These are phyloP conservation scores for Montipora efflorescens DNA, from an alignment of 64 coral and sea anemone species.

Conservation along the genomic window DNA sequence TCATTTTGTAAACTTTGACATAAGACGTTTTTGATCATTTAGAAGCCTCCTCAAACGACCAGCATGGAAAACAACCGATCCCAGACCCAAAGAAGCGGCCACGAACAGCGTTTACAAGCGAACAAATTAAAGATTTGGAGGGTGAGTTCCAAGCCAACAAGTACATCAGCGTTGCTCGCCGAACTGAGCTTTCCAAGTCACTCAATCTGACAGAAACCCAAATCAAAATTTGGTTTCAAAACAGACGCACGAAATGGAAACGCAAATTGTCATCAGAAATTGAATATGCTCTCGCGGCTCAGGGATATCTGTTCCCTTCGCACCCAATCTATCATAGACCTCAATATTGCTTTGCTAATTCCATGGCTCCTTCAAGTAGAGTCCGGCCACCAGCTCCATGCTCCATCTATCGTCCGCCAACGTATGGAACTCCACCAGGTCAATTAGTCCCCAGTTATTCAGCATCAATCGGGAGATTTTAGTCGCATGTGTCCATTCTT, in stretches of 20 bases:
- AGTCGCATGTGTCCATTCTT: neutral
- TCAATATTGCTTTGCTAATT: neutral
- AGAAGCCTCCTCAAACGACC: neutral
- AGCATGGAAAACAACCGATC: neutral
- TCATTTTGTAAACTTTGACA: neutral
- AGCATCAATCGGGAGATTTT: no score
- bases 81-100: constrained; percentile 76
- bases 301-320: constrained; percentile 72
- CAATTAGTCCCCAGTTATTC: neutral
- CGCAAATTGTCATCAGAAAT: constrained; percentile 86
- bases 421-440: neutral
- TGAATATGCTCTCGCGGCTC: constrained; percentile 72
- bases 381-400: neutral
- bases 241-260: constrained; percentile 97
- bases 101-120: constrained; percentile 87
- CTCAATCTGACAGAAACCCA: constrained; percentile 90
- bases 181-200: constrained; percentile 87
- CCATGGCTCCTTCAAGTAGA: neutral
- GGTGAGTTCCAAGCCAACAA: constrained; percentile 84
- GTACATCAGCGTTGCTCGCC: constrained; percentile 80
- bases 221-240: constrained; percentile 99
- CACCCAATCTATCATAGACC: constrained; percentile 29
- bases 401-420: neutral
- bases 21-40: neutral
- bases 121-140: constrained; percentile 92